Evolutionary conservation across 2,797 vertebrate genomes (phyloP), one percentile per base, ranked within the genome.

Genomic region (Eremophila alpestris): DNA sequence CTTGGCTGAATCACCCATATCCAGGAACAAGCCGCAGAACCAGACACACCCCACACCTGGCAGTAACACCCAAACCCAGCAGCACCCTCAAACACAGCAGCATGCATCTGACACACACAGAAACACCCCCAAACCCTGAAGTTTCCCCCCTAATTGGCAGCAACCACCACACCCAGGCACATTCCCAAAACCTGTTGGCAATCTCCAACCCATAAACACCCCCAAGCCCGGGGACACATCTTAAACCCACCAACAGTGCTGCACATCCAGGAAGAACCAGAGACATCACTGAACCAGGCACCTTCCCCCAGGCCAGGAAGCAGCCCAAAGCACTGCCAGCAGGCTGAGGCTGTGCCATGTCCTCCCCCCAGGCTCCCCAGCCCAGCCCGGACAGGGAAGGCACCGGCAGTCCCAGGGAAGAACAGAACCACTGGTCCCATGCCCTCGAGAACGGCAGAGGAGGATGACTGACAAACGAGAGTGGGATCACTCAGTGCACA

Each of bases 91-190:
- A 56, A 56, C 54, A 14, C n/a, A 19, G 49, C 23, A 83, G 36
- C 36, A 56, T 0, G 0, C 20, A 40, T 16, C 40, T 59, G 21
- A 67, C n/a, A 43, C 36, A 70, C 51, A 34, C 9, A 29, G 23
- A 7, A 73, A 73, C 24, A 29, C 5, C 5, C 30, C 24, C 38
- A 51, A 52, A 34, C 11, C 14, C 14, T 30, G 29, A 29, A 11
- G 19, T 11, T 52, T 40, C 5, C 5, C 29, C 51, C 5, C 6
- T 27, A 15, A 16, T 0, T 26, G 34, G 24, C 54, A 67, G n/a
- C 46, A 40, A 15, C 10, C 34, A 16, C 54, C 46, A 73, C 20
- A 40, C 3, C 20, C 45, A 58, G 38, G 29, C 2, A 1, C n/a
- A 59, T 8, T 19, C 27, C 23, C 52, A 46, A 65, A 59, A 26